phyloP scores from a whole-genome alignment of 2,113 vertebrate genomes.

The Hiodon alosoides region DNA sequence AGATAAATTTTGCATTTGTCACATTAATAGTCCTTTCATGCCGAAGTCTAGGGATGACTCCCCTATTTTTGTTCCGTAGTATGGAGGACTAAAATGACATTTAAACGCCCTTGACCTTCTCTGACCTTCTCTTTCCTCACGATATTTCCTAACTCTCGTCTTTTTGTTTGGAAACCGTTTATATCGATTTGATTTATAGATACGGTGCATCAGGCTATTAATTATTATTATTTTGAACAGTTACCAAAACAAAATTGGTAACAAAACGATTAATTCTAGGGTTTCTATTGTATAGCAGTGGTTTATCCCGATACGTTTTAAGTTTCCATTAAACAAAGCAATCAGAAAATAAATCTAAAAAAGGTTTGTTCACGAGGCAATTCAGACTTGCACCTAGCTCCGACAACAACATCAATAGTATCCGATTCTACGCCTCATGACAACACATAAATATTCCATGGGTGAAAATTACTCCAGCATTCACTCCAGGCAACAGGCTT shows the following conservation, averaged over 20 bases:
- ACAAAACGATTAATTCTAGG: too few relatives aligned
- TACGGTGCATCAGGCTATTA: too few relatives aligned
- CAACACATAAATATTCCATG: not conserved
- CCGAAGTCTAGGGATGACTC: conserved; percentile 20
- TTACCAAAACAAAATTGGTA: too few relatives aligned
- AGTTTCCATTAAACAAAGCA: not conserved
- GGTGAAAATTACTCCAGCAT: too few relatives aligned
- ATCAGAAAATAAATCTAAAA: not conserved
- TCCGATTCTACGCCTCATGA: not conserved
- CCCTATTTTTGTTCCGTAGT: not conserved
- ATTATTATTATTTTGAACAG: too few relatives aligned
- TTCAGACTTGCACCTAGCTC: not conserved
- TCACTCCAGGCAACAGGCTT: too few relatives aligned
- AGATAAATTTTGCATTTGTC: conserved; percentile 53
- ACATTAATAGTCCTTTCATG: conserved; percentile 44
- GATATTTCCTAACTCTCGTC: not conserved
- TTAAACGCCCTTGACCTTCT: not conserved
- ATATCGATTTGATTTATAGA: not conserved
- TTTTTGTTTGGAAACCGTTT: not conserved
- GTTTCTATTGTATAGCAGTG: not conserved
- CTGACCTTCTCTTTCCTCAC: not conserved
- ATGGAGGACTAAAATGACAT: not conserved
- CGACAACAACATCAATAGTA: not conserved
- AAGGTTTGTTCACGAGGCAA: not conserved
- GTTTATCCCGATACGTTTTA: not conserved